Conservation (phyloP, 2,797 vertebrate species). For the Coregonus suidteri region DNA sequence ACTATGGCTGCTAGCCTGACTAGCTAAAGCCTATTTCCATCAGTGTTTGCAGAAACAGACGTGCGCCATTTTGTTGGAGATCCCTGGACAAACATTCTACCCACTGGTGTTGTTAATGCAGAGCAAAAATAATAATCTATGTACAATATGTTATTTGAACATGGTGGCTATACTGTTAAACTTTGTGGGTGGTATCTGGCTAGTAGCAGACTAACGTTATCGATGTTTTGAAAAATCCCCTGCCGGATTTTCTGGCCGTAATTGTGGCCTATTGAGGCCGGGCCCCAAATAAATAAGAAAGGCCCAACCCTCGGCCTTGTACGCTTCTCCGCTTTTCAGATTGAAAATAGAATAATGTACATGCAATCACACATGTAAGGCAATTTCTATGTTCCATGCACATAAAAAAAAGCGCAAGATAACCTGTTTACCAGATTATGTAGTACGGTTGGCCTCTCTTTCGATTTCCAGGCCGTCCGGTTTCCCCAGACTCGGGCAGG, state of each 20-base stretch:
- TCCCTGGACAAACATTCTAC: constrained; percentile 22
- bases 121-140: not conserved
- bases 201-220: not conserved
- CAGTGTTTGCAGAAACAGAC: constrained; percentile 46
- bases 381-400: not conserved
- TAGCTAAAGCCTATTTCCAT: not conserved
- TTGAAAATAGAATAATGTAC: constrained; percentile 51
- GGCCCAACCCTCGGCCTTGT: constrained; percentile 59
- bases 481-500: constrained; percentile 81
- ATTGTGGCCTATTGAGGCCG: constrained; percentile 67
- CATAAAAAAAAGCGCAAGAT: constrained; percentile 30
- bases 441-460: constrained; percentile 75
- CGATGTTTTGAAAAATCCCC: not conserved
- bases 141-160: not conserved
- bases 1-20: not conserved
- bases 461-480: constrained; percentile 76
- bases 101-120: constrained; percentile 35
- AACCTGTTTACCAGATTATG: constrained; percentile 70
- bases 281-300: constrained; percentile 62
- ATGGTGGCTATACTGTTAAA: not conserved
- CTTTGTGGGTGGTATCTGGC: not conserved
- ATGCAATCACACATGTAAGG: constrained; percentile 48
- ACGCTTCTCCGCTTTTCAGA: constrained; percentile 64
- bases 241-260: not conserved
- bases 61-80: constrained; percentile 78